Evolutionary conservation across 2,888 invertebrate species (phyloP).

Genomic region (Coenonympha arcania): DNA sequence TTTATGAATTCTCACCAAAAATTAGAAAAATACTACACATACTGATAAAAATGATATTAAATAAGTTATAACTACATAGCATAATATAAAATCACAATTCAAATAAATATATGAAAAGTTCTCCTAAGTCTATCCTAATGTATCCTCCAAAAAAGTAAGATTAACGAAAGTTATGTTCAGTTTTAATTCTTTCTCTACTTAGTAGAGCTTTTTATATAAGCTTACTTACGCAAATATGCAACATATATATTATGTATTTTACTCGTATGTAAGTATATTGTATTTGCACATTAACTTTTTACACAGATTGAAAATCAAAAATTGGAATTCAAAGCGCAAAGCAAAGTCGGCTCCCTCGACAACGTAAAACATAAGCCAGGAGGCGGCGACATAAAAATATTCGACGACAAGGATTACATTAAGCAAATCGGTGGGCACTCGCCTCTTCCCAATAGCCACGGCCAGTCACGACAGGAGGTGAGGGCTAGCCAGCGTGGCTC

Average conservation of each 20-base stretch:
- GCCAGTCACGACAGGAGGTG: slow-evolving; percentile 69
- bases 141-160: too few relatives aligned
- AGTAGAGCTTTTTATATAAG: slow-evolving; percentile 12
- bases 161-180: too few relatives aligned
- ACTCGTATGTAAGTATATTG: slow-evolving; percentile 44
- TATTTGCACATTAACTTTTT: slow-evolving; percentile 59
- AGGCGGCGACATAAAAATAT: slow-evolving; percentile 95
- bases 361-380: slow-evolving; percentile 93
- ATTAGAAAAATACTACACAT: background rate
- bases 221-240: background rate
- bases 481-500: slow-evolving; percentile 37
- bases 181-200: background rate
- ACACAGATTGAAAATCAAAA: slow-evolving; percentile 90
- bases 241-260: slow-evolving; percentile 32
- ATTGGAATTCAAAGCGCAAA: slow-evolving; percentile 92
- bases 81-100: background rate
- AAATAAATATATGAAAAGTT: slow-evolving; percentile 1
- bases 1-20: background rate
- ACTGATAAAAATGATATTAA: background rate
- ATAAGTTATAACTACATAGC: background rate
- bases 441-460: slow-evolving; percentile 54
- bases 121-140: background rate
- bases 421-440: slow-evolving; percentile 78
- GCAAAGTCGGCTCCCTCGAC: slow-evolving; percentile 93
- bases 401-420: slow-evolving; percentile 92